Evolutionary conservation across 2,113 vertebrate species (phyloP), one percentile per base, ranked within the genome.

Genomic region (Grammomys surdaster): DNA sequence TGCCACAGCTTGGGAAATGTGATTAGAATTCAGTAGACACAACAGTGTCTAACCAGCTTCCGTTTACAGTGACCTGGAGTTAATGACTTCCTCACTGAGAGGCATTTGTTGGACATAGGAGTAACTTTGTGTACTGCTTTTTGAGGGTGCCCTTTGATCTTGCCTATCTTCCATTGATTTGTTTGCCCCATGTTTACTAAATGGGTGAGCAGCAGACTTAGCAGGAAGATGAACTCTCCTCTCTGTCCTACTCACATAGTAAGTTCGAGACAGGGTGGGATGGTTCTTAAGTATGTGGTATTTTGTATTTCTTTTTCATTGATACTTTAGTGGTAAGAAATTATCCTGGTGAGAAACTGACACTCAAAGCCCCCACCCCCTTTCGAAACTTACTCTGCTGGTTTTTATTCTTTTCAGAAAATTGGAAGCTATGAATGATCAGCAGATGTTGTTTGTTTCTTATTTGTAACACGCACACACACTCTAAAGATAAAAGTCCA

Each of bases 1-100:
- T 56, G 72, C 70, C 26, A 20, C 5, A 63, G 58, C 80, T 88
- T 94, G 93, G 84, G 87, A 91, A 78, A 67, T 56, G 73, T 7
- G 77, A 76, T 95, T 75, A 24, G 28, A 26, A 1, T 26, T 54
- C 26, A 51, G 0, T 56, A 75, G 90, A 63, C 56, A 9, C 69
- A 43, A 12, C 16, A 7, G 9, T 33, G n/a, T 80, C 31, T 40
- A n/a, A 9, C 78, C 14, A 12, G 33, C 19, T 97, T 93, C 78
- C 78, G 46, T 58, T 93, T 72, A 33, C 0, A 13, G 43, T 17
- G 60, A 89, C 20, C 58, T 51, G 77, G 63, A 86, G 43, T 85
- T 86, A 36, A 70, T 90, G 24, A 20, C 80, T 48, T 56, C 80
- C 17, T 85, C n/a, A 11, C 69, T 36, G 63, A 67, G 40, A 88